A percentile compares a stretch with the other conserved stretches of the same genome.
phyloP scores from a whole-genome alignment of 2,797 vertebrate species.

The Cyclura pinguis region DNA sequence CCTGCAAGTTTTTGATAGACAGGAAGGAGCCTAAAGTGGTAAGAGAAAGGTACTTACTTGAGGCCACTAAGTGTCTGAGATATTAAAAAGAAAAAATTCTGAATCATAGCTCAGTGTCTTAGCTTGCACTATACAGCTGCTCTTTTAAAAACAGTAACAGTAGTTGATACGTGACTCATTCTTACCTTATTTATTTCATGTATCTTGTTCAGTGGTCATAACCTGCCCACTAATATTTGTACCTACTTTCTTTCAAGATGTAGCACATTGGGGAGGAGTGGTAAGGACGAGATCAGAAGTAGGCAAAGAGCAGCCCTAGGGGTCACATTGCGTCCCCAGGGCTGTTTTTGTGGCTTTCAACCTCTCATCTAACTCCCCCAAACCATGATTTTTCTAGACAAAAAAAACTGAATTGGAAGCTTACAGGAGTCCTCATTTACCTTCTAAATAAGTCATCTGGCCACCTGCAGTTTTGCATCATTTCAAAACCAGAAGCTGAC shows the following conservation, averaged over 20 bases:
- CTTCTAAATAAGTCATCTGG: too few species aligned
- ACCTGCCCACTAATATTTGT: background rate
- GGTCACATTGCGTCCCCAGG: background rate
- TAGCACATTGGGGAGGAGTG: background rate
- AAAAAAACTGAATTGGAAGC: too few species aligned
- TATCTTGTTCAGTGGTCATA: background rate
- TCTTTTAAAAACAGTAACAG: background rate
- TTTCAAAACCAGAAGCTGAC: too few species aligned
- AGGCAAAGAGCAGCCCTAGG: background rate
- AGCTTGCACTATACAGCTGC: background rate
- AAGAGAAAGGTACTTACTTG: background rate
- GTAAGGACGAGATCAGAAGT: background rate
- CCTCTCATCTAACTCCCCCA: too few species aligned
- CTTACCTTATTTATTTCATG: background rate
- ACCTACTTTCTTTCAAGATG: background rate
- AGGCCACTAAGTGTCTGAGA: background rate
- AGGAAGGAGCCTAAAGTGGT: background rate
- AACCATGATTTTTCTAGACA: too few species aligned
- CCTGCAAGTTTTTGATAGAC: background rate
- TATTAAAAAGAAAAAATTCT: background rate
- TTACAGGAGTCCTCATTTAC: too few species aligned
- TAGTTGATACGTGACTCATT: background rate
- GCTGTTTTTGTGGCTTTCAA: background rate
- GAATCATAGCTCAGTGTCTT: background rate
- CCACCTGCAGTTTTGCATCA: too few species aligned